phyloP scores from a whole-genome alignment of 2,888 invertebrate species.

The Cremastobaeus sp. region DNA sequence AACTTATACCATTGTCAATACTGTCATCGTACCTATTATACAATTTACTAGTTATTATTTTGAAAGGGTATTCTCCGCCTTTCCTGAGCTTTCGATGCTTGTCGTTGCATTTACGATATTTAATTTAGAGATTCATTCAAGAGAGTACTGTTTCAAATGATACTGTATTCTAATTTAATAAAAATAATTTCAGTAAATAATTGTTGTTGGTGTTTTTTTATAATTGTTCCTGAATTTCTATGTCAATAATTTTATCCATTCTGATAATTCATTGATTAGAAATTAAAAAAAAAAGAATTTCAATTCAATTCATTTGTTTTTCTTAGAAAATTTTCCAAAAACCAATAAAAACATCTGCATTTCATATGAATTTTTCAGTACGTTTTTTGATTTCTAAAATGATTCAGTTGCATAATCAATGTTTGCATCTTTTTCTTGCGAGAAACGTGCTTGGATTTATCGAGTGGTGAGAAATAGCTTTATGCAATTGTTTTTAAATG shows the following conservation, averaged over 20 bases:
- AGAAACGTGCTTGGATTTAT: too few species aligned
- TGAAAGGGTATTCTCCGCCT: conserved; percentile 27
- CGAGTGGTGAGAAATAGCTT: too few species aligned
- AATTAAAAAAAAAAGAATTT: too few species aligned
- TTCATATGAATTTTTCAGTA: background rate
- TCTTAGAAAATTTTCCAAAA: too few species aligned
- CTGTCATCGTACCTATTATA: conserved; percentile 32
- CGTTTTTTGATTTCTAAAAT: too few species aligned
- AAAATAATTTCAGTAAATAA: conserved; percentile 34
- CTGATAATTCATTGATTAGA: background rate
- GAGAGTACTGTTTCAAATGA: conserved; percentile 40
- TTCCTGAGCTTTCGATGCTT: conserved; percentile 13
- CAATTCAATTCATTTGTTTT: too few species aligned
- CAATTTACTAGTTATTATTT: conserved; percentile 29
- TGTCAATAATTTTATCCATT: background rate
- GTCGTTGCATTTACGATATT: conserved; percentile 30
- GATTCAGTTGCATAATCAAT: too few species aligned
- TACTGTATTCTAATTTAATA: conserved; percentile 37
- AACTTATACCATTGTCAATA: conserved; percentile 52
- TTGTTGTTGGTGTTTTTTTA: too few species aligned
- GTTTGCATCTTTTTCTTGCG: too few species aligned
- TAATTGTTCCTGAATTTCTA: too few species aligned
- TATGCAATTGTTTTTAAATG: too few species aligned
- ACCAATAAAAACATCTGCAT: background rate
- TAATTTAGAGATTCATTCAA: conserved; percentile 21